Percentiles rank a stretch among this genome's conserved stretches.
These are phyloP conservation scores for Epicampocera succincta DNA, from an alignment of 2,888 invertebrate genomes.

Conservation along the genomic window DNA sequence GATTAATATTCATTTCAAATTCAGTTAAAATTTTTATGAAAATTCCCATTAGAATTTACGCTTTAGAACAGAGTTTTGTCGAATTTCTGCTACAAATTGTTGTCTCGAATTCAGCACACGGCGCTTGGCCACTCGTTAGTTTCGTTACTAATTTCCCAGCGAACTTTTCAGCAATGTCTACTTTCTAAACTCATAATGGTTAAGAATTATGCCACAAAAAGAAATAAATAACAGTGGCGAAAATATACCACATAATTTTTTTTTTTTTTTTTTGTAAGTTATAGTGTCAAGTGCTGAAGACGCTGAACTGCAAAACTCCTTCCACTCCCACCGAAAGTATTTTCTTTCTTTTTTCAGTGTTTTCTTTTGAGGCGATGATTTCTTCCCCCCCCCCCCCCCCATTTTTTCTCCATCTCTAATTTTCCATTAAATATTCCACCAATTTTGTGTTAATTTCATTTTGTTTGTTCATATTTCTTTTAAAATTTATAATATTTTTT, in stretches of 20 bases:
- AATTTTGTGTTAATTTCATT: slow-evolving; percentile 33
- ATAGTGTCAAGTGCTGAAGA: slow-evolving; percentile 50
- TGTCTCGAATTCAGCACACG: too few species aligned
- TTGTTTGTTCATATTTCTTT: slow-evolving; percentile 15
- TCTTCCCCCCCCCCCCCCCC: background rate
- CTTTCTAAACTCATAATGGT: slow-evolving; percentile 21
- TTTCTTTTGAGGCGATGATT: slow-evolving; percentile 8
- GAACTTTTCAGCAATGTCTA: background rate
- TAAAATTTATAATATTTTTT: slow-evolving; percentile 26
- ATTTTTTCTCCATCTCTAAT: slow-evolving; percentile 28
- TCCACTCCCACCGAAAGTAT: slow-evolving; percentile 9
- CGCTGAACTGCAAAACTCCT: slow-evolving; percentile 7
- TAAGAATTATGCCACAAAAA: slow-evolving; percentile 52
- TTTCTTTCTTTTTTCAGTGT: slow-evolving; percentile 9
- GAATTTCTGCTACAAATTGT: too few species aligned
- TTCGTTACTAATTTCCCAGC: slow-evolving; percentile 17
- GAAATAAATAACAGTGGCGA: background rate
- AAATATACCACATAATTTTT: slow-evolving; percentile 14
- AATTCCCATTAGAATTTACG: too few species aligned
- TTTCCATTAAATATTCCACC: slow-evolving; percentile 25
- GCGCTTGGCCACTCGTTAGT: too few species aligned
- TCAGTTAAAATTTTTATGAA: too few species aligned
- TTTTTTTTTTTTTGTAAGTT: slow-evolving; percentile 22
- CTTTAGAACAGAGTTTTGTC: too few species aligned
- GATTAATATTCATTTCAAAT: too few species aligned